Evolutionary conservation across 1,140 invertebrate species (phyloP).

Genomic region (Archegozetes longisetosus): DNA sequence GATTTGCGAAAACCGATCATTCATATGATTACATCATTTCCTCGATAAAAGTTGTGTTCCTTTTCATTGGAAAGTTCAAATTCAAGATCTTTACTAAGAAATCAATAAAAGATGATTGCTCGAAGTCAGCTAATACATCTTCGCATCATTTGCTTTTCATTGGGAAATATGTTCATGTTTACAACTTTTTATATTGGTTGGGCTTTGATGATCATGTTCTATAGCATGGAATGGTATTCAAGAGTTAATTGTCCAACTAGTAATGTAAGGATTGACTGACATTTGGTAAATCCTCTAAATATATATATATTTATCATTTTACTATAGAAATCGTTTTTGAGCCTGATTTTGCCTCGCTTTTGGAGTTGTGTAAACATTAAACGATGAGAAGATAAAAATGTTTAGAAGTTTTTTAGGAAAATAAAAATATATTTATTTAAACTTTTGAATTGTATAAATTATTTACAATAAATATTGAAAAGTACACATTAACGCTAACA

Average conservation of each 20-base stretch:
- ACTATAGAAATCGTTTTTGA: background rate
- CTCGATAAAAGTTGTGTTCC: slow-evolving; percentile 23
- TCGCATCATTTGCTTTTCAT: slow-evolving; percentile 29
- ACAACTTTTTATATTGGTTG: slow-evolving; percentile 52
- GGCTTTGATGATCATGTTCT: slow-evolving; percentile 56
- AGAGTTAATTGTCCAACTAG: slow-evolving; percentile 50
- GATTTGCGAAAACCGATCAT: too few relatives aligned
- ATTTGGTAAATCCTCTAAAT: background rate
- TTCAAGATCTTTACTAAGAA: background rate
- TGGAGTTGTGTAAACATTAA: background rate
- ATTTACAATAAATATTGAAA: too few relatives aligned
- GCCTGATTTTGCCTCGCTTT: background rate
- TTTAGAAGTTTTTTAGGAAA: too few relatives aligned
- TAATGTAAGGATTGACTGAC: slow-evolving; percentile 7
- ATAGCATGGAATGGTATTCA: slow-evolving; percentile 69
- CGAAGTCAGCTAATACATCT: slow-evolving; percentile 40
- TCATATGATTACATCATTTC: too few relatives aligned
- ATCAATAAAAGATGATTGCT: slow-evolving; percentile 14
- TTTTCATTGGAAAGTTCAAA: background rate
- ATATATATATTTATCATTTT: background rate
- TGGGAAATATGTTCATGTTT: slow-evolving; percentile 66
- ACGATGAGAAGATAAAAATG: too few relatives aligned
- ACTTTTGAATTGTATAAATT: too few relatives aligned
- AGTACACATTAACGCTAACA: too few relatives aligned
- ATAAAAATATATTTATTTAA: too few relatives aligned